Evolutionary conservation across 2,888 invertebrate species (phyloP).

Genomic region (Tipula confusa): DNA sequence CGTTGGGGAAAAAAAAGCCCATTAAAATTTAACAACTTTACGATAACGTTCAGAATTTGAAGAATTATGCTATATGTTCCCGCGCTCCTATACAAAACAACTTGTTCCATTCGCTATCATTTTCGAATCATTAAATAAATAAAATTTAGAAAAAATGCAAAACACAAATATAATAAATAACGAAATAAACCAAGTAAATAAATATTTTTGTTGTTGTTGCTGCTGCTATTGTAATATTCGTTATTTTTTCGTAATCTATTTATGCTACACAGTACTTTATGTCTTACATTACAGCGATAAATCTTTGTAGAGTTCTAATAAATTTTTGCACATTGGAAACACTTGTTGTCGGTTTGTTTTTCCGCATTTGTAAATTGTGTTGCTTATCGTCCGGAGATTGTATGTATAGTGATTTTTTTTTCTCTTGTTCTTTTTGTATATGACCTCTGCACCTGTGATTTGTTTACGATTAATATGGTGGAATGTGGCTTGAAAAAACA

Average conservation of each 20-base stretch:
- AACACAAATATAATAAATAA: background rate
- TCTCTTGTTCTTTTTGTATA: too few relatives aligned
- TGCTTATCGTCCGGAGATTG: background rate
- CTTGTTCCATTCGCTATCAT: too few relatives aligned
- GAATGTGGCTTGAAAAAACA: too few relatives aligned
- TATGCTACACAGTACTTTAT: constrained; percentile 12
- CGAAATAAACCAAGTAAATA: background rate
- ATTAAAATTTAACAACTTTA: too few relatives aligned
- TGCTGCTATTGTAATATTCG: background rate
- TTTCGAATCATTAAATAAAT: constrained; percentile 4
- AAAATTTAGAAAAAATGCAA: background rate
- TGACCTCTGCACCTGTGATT: background rate
- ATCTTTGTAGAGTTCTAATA: background rate
- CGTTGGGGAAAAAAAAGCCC: too few relatives aligned
- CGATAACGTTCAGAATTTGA: too few relatives aligned
- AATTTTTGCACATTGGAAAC: background rate
- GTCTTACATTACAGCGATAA: background rate
- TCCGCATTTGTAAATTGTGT: background rate
- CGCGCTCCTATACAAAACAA: too few relatives aligned
- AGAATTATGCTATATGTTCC: too few relatives aligned
- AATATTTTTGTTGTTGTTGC: background rate
- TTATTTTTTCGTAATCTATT: background rate
- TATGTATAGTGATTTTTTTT: background rate
- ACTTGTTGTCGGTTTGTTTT: background rate
- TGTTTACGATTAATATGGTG: background rate